These are phyloP conservation scores for Temnothorax longispinosus DNA, from an alignment of 1,140 invertebrate species.

Conservation along the genomic window DNA sequence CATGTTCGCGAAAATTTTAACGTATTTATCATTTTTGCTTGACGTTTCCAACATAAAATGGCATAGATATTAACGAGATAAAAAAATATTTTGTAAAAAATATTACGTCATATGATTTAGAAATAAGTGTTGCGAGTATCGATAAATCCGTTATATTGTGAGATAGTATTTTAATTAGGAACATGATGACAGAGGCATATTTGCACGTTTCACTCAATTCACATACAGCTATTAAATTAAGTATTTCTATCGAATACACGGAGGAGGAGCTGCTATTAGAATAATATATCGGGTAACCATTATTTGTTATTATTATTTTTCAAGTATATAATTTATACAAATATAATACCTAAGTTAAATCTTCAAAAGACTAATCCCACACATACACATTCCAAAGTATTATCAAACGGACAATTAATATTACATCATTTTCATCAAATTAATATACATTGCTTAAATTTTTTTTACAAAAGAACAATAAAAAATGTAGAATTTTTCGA, in stretches of 20 bases:
- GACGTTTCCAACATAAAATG: background rate
- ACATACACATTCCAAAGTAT: background rate
- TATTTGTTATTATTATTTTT: constrained; percentile 41
- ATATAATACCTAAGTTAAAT: constrained; percentile 38
- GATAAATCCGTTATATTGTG: background rate
- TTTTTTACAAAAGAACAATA: constrained; percentile 25
- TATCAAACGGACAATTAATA: background rate
- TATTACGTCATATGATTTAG: background rate
- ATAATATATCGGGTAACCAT: constrained; percentile 2
- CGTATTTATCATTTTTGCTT: background rate
- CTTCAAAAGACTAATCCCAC: constrained; percentile 14
- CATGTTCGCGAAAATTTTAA: background rate
- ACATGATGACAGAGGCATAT: constrained; percentile 9
- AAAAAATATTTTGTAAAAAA: background rate
- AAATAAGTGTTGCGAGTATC: background rate
- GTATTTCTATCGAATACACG: constrained; percentile 5
- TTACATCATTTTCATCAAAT: constrained; percentile 5
- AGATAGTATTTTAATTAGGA: constrained; percentile 30
- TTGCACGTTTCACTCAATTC: background rate
- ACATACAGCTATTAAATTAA: constrained; percentile 32
- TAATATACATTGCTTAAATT: constrained; percentile 6
- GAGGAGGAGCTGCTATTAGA: background rate
- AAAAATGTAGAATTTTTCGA: constrained; percentile 12
- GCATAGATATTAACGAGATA: background rate
- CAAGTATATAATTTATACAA: constrained; percentile 38